Conservation (phyloP, 1,140 invertebrate genomes). For the Glossosoma conforme region DNA sequence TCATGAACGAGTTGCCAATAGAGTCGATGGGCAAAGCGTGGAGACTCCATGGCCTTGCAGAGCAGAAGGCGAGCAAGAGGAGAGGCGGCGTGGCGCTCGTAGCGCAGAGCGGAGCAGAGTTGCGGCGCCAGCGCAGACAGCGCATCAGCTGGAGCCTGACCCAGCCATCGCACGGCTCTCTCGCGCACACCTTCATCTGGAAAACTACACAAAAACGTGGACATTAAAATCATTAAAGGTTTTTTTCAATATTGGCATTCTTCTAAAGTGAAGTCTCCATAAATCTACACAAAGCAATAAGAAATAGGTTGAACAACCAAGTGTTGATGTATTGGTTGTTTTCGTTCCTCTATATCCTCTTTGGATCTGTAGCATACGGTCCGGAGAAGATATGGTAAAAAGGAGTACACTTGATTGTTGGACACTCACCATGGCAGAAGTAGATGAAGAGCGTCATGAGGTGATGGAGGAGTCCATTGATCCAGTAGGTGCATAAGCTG, state of each 20-base stretch:
- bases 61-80: slow-evolving; percentile 78
- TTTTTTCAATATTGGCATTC: background rate
- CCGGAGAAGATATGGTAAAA: no score
- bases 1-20: slow-evolving; percentile 89
- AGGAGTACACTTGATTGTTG: no score
- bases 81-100: slow-evolving; percentile 89
- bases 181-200: slow-evolving; percentile 84
- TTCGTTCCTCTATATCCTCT: no score
- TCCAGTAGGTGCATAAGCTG: slow-evolving; percentile 81
- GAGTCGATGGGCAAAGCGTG: slow-evolving; percentile 87
- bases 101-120: slow-evolving; percentile 87
- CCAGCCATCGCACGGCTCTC: slow-evolving; percentile 78
- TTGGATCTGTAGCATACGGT: no score
- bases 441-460: slow-evolving; percentile 85
- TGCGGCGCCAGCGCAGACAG: slow-evolving; percentile 90
- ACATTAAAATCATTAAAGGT: slow-evolving; percentile 1
- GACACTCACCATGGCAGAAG: slow-evolving; percentile 77
- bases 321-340: no score
- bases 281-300: background rate
- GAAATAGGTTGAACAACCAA: no score
- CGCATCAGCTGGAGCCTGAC: slow-evolving; percentile 76
- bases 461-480: slow-evolving; percentile 75
- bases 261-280: slow-evolving; percentile 1
- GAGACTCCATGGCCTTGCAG: slow-evolving; percentile 76
- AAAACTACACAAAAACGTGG: slow-evolving; percentile 59